Percentiles rank a stretch among this genome's conserved stretches.
Evolutionary conservation across 2,888 invertebrate genomes (phyloP).

Genomic region (Eilema depressum): DNA sequence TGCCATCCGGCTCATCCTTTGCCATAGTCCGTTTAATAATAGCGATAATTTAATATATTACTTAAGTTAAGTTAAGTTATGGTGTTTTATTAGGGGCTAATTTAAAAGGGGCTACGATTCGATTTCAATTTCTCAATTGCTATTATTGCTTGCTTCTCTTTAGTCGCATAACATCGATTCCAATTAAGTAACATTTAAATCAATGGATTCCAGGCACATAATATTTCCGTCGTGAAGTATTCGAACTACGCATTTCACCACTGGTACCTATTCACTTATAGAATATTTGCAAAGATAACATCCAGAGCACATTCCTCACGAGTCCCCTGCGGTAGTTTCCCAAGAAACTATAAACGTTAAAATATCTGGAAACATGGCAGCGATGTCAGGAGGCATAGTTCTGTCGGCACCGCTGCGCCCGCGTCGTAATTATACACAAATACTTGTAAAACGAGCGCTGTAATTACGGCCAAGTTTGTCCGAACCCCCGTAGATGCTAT

Average conservation of each 20-base stretch:
- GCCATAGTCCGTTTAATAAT: too few species aligned
- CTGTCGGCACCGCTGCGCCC: conserved; percentile 12
- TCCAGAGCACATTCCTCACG: neutral
- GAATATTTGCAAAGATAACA: conserved; percentile 5
- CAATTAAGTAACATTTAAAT: too few species aligned
- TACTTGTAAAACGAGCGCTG: conserved; percentile 28
- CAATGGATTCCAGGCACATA: neutral
- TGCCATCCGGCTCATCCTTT: too few species aligned
- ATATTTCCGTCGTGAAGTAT: neutral
- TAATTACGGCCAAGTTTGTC: conserved; percentile 18
- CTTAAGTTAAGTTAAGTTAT: too few species aligned
- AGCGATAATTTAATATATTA: too few species aligned
- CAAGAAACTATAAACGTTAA: conserved; percentile 24
- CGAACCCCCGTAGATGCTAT: conserved; percentile 27
- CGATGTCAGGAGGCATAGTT: conserved; percentile 15
- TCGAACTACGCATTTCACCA: neutral
- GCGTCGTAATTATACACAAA: conserved; percentile 44
- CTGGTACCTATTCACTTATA: neutral
- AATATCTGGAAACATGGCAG: conserved; percentile 17
- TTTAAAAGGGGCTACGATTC: too few species aligned
- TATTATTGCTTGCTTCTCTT: too few species aligned
- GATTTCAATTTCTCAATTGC: too few species aligned
- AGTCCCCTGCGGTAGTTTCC: conserved; percentile 20
- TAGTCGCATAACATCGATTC: too few species aligned
- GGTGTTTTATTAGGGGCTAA: too few species aligned